Percentiles rank a stretch among this genome's conserved stretches.
Evolutionary conservation across 2,113 vertebrate species (phyloP).

Genomic region (Cacatua alba): DNA sequence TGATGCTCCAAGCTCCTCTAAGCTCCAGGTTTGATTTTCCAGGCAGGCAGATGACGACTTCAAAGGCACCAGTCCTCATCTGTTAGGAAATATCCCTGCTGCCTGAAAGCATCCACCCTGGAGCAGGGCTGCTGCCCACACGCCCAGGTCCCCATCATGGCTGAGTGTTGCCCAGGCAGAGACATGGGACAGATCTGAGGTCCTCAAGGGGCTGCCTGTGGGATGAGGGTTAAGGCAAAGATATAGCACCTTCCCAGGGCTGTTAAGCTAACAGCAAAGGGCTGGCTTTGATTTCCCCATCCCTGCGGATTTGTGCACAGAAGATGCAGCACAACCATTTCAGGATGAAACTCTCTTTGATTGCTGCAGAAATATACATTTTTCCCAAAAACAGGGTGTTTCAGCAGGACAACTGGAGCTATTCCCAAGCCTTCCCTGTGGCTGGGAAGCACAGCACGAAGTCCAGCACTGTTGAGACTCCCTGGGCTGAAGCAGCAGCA

Average conservation of each 20-base stretch:
- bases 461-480: neutral
- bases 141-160: fast-evolving
- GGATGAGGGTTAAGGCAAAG: neutral
- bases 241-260: neutral
- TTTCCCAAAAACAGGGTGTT: neutral
- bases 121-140: neutral
- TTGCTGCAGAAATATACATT: conserved; percentile 50
- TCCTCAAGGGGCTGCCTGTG: neutral
- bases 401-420: conserved; percentile 15
- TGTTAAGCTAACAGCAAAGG: neutral
- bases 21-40: neutral
- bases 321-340: neutral
- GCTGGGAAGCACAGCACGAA: neutral
- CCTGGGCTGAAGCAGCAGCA: neutral
- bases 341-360: neutral
- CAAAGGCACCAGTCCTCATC: neutral
- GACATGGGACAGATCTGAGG: fast-evolving
- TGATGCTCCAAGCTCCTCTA: neutral
- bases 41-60: neutral
- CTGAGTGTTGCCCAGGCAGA: neutral
- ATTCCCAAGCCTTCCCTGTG: conserved; percentile 29
- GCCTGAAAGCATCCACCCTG: neutral
- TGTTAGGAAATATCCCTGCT: neutral
- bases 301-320: neutral
- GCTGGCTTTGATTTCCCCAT: neutral